phyloP scores from a whole-genome alignment of 1,140 invertebrate genomes.

The Tetraneura akinire region DNA sequence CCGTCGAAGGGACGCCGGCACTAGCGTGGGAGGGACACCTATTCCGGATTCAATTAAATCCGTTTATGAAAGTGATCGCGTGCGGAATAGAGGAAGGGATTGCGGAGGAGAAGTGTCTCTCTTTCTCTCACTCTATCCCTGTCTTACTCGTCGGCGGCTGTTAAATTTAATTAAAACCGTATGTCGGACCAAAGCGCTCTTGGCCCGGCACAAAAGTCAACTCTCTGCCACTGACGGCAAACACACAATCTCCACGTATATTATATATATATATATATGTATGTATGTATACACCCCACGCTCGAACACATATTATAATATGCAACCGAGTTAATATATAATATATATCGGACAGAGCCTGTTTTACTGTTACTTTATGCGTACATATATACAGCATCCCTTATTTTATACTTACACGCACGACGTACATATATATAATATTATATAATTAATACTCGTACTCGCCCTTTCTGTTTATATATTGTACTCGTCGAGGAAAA shows the following conservation, averaged over 20 bases:
- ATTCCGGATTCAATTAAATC: constrained; percentile 51
- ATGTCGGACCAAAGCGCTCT: constrained; percentile 46
- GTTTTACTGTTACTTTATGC: constrained; percentile 5
- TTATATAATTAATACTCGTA: not conserved
- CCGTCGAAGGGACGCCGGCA: not conserved
- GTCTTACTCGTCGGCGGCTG: constrained; percentile 20
- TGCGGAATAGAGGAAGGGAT: not conserved
- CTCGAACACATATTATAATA: not conserved
- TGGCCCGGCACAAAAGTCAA: constrained; percentile 43
- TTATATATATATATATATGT: too few species aligned
- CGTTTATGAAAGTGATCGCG: constrained; percentile 48
- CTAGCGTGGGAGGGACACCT: constrained; percentile 14
- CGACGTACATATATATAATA: too few species aligned
- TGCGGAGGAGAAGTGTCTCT: not conserved
- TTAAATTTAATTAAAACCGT: constrained; percentile 52
- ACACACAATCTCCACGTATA: constrained; percentile 37
- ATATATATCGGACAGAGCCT: not conserved
- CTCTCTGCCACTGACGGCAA: constrained; percentile 45
- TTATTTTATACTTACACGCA: not conserved
- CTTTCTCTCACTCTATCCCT: not conserved
- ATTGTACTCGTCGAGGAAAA: too few species aligned
- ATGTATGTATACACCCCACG: too few species aligned
- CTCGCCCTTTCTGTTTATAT: too few species aligned
- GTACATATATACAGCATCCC: not conserved
- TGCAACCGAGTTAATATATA: constrained; percentile 7